Conservation (phyloP, 2,113 vertebrate genomes). For the Entomyzon cyanotis region DNA sequence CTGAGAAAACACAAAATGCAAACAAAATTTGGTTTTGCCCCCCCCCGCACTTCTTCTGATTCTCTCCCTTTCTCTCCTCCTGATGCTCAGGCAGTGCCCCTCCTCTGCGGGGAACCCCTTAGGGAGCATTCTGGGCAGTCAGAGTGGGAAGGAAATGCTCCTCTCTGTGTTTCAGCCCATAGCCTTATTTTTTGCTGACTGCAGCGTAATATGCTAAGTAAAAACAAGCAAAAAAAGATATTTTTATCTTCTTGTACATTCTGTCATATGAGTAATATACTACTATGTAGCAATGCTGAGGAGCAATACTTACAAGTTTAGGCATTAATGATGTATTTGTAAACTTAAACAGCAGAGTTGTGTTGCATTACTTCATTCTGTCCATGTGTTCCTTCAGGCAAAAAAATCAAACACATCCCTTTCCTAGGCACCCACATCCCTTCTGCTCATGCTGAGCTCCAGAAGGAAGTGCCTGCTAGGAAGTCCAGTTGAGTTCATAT, state of each 20-base stretch:
- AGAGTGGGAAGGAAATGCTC: not conserved
- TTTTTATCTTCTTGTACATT: constrained; percentile 3
- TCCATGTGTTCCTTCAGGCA: not conserved
- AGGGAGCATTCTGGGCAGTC: not conserved
- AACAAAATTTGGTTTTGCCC: not conserved
- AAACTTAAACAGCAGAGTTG: not conserved
- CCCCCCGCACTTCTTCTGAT: not conserved
- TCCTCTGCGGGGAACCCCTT: not conserved
- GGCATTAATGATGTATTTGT: not conserved
- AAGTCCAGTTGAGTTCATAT: not conserved
- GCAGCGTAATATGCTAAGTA: not conserved
- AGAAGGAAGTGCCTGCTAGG: not conserved
- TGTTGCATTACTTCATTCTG: not conserved
- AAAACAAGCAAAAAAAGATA: not conserved
- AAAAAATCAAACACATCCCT: not conserved
- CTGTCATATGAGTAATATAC: not conserved
- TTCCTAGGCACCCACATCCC: not conserved
- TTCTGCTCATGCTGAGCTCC: not conserved
- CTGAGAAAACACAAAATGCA: not conserved
- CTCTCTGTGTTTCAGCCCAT: not conserved
- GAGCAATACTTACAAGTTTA: not conserved
- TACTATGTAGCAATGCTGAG: not conserved
- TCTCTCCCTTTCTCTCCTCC: not conserved
- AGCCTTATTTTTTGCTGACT: not conserved
- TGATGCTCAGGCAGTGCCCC: not conserved